Conservation (phyloP, 2,888 invertebrate species). For the Dryomyza anilis region DNA sequence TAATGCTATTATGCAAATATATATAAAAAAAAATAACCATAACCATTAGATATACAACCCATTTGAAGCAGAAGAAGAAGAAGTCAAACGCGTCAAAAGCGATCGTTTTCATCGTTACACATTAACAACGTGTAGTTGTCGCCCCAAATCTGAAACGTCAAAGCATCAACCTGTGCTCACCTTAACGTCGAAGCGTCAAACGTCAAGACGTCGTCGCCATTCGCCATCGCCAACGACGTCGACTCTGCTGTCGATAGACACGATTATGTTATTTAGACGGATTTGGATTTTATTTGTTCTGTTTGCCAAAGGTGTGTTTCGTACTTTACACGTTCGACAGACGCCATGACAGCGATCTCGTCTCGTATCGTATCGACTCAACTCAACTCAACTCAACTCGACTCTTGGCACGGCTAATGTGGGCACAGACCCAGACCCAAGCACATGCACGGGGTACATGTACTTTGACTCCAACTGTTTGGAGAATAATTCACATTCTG, state of each 20-base stretch:
- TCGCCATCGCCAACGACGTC: slow-evolving; percentile 3
- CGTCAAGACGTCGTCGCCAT: slow-evolving; percentile 13
- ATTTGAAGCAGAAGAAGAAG: not conserved
- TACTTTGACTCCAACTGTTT: slow-evolving; percentile 23
- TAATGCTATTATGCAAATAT: too few relatives aligned
- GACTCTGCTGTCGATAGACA: slow-evolving; percentile 22
- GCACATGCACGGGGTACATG: slow-evolving; percentile 7
- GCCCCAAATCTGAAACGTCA: slow-evolving; percentile 25
- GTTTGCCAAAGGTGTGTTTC: slow-evolving; percentile 34
- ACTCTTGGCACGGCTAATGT: slow-evolving; percentile 17
- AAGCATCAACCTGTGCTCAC: slow-evolving; percentile 24
- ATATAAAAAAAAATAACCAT: too few relatives aligned
- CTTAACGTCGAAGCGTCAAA: slow-evolving; percentile 17
- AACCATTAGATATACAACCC: too few relatives aligned
- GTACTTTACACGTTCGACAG: slow-evolving; percentile 13
- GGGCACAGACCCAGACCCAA: slow-evolving; percentile 4
- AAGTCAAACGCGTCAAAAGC: slow-evolving; percentile 9
- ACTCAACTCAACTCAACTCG: not conserved
- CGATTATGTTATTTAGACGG: slow-evolving; percentile 24
- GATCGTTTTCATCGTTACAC: slow-evolving; percentile 18
- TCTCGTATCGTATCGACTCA: not conserved
- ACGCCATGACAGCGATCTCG: not conserved
- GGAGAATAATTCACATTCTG: slow-evolving; percentile 24
- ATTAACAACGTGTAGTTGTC: slow-evolving; percentile 24
- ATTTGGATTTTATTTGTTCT: slow-evolving; percentile 25